Conservation (phyloP, 2,797 vertebrate genomes). For the Mus spretus region DNA sequence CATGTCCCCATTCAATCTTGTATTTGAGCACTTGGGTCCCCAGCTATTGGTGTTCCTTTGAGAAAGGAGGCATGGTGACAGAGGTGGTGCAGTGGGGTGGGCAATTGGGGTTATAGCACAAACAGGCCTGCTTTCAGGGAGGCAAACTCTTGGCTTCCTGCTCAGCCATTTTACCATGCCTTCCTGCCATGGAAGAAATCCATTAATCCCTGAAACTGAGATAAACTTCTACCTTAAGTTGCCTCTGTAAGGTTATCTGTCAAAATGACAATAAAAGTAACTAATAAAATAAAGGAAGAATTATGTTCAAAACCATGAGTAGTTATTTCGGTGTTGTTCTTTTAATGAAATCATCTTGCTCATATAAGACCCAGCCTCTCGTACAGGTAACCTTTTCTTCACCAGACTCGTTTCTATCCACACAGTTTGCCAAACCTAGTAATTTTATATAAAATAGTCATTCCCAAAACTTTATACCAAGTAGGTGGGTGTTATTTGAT, state of each 20-base stretch:
- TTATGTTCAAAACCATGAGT: constrained; percentile 4
- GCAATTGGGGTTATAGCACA: background rate
- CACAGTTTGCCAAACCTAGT: background rate
- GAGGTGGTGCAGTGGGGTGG: background rate
- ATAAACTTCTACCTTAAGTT: background rate
- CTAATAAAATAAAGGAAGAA: constrained; percentile 11
- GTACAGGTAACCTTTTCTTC: background rate
- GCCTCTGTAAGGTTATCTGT: background rate
- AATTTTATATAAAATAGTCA: background rate
- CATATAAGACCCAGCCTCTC: background rate
- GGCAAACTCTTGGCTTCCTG: background rate
- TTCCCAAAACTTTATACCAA: constrained; percentile 10
- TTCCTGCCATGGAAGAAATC: background rate
- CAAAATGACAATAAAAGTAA: background rate
- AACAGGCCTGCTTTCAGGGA: background rate
- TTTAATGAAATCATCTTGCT: background rate
- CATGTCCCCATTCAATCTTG: background rate
- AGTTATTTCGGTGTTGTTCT: background rate
- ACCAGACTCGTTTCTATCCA: background rate
- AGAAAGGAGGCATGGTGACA: background rate
- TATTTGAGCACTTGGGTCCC: background rate
- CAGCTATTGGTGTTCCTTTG: background rate
- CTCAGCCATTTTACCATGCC: background rate
- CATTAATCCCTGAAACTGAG: background rate
- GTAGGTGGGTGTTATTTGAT: background rate